Percentiles rank a stretch among this genome's conserved stretches.
phyloP scores from a whole-genome alignment of 2,888 invertebrate genomes.

The Hipparchia sbordonii region DNA sequence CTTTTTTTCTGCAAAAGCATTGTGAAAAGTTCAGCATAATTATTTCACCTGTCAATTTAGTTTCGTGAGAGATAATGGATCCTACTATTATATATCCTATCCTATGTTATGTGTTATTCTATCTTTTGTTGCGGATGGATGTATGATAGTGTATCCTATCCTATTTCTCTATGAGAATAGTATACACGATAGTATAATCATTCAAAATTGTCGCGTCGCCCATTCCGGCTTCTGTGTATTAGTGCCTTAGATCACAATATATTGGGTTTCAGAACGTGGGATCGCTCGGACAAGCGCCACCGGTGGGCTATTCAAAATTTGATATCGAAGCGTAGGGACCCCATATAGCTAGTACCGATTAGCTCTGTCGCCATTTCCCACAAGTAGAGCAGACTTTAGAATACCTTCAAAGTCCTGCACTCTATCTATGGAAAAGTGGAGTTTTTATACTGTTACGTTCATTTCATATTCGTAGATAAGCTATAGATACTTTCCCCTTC shows the following conservation, averaged over 20 bases:
- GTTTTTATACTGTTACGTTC: background rate
- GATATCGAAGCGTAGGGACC: background rate
- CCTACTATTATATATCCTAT: too few species aligned
- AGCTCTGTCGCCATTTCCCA: background rate
- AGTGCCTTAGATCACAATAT: slow-evolving; percentile 5
- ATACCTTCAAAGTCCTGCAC: background rate
- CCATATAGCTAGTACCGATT: background rate
- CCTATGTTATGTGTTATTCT: too few species aligned
- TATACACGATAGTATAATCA: too few species aligned
- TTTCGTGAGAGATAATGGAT: too few species aligned
- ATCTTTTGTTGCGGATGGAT: too few species aligned
- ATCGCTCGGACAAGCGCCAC: slow-evolving; percentile 9
- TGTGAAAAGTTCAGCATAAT: too few species aligned
- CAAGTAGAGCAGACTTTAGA: background rate
- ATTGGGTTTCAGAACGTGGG: slow-evolving; percentile 11
- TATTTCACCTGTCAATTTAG: too few species aligned
- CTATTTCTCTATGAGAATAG: too few species aligned
- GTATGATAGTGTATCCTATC: too few species aligned
- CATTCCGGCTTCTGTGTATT: background rate
- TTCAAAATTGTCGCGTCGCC: background rate
- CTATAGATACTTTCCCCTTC: background rate
- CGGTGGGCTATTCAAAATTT: background rate
- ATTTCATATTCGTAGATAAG: background rate
- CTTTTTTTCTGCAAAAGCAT: too few species aligned
- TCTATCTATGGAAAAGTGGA: background rate